These are phyloP conservation scores for Leptinotarsa lineolata DNA, from an alignment of 1,140 invertebrate genomes.

Conservation along the genomic window DNA sequence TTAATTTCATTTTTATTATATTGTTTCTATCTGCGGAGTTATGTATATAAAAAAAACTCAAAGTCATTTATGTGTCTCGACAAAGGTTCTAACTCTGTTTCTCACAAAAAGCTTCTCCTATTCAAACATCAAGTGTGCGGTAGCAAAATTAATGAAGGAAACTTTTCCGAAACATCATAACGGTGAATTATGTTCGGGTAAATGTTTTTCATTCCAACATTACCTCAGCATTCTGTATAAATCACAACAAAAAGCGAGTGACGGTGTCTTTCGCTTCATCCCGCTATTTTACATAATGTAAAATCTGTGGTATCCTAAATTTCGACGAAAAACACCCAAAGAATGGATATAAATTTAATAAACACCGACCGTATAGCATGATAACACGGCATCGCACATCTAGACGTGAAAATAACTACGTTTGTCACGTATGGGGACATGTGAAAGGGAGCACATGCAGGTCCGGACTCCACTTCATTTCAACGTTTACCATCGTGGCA, in stretches of 20 bases:
- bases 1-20: no score
- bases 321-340: slow-evolving; percentile 20
- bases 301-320: slow-evolving; percentile 20
- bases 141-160: background rate
- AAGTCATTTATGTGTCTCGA: no score
- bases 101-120: background rate
- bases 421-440: slow-evolving; percentile 19
- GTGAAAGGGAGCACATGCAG: slow-evolving; percentile 7
- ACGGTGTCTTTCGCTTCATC: background rate
- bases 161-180: slow-evolving; percentile 3
- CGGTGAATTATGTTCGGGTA: background rate
- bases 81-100: background rate
- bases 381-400: slow-evolving; percentile 17
- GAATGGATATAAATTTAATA: slow-evolving; percentile 24
- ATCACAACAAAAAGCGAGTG: slow-evolving; percentile 1
- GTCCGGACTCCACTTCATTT: background rate
- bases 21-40: no score
- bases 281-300: slow-evolving; percentile 13
- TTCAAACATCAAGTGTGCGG: background rate
- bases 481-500: no score
- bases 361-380: slow-evolving; percentile 15
- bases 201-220: slow-evolving; percentile 1
- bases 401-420: slow-evolving; percentile 20
- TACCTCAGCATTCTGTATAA: background rate
- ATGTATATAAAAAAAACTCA: no score